Evolutionary conservation across 2,113 vertebrate species (phyloP).

Genomic region (Cranoglanis bouderius): DNA sequence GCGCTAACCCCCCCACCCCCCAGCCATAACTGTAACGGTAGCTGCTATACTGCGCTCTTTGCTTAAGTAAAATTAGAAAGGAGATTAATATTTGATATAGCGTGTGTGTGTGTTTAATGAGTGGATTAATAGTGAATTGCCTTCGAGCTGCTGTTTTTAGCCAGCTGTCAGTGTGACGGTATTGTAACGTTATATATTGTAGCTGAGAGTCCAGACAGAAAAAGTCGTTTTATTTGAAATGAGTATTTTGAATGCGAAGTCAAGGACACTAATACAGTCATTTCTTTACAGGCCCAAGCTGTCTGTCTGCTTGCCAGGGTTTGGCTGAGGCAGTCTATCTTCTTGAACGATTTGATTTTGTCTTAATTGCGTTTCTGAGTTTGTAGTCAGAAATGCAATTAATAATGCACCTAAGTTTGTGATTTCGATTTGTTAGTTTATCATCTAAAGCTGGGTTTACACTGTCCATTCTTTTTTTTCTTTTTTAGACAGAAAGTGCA

Average conservation of each 20-base stretch:
- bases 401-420: neutral
- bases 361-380: neutral
- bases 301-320: neutral
- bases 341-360: neutral
- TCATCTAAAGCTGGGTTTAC: neutral
- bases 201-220: neutral
- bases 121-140: neutral
- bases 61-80: neutral
- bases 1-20: neutral
- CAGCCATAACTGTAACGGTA: neutral
- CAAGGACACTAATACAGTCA: neutral
- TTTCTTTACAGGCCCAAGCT: neutral
- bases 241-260: neutral
- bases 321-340: neutral
- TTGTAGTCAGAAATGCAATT: neutral
- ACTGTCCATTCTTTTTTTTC: too few relatives aligned
- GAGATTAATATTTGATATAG: neutral
- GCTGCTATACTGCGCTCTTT: neutral
- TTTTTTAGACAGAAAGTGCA: too few relatives aligned
- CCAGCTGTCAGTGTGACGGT: neutral
- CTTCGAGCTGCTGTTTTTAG: neutral
- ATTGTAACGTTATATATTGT: neutral
- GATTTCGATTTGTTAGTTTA: neutral
- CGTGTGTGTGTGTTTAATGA: neutral
- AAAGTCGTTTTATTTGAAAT: neutral